Percentiles rank a stretch among this genome's conserved stretches.
Conservation (phyloP, 1,140 invertebrate genomes). For the Archegozetes longisetosus region DNA sequence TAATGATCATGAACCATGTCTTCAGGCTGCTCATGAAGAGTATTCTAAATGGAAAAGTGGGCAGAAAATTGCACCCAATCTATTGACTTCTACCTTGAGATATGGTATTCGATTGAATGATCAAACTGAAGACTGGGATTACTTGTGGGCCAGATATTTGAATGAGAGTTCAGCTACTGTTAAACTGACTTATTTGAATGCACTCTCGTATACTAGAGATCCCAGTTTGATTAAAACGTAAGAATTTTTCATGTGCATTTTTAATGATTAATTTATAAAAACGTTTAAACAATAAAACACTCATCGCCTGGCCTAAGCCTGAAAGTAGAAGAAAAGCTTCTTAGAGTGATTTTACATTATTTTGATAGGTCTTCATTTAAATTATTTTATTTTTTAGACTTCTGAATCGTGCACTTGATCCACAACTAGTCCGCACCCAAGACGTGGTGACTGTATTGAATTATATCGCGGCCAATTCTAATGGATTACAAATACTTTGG, state of each 20-base stretch:
- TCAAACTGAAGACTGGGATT: constrained; percentile 41
- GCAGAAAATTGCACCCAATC: not conserved
- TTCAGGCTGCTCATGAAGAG: not conserved
- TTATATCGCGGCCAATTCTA: not conserved
- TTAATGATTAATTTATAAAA: too few relatives aligned
- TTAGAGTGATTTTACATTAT: too few relatives aligned
- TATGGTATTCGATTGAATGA: not conserved
- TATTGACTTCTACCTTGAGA: constrained; percentile 1
- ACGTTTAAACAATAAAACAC: too few relatives aligned
- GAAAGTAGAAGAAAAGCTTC: too few relatives aligned
- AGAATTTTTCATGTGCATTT: not conserved
- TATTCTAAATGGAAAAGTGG: constrained; percentile 2
- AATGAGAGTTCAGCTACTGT: constrained; percentile 46
- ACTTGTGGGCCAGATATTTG: constrained; percentile 52
- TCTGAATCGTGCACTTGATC: constrained; percentile 3
- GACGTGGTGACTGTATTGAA: not conserved
- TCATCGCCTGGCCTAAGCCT: too few relatives aligned
- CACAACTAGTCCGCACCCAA: not conserved
- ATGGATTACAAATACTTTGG: not conserved
- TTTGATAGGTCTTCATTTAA: too few relatives aligned
- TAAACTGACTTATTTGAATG: constrained; percentile 1
- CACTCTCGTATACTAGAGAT: not conserved
- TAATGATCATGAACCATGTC: not conserved
- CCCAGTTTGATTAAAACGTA: not conserved
- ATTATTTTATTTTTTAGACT: too few relatives aligned